Percentiles rank a stretch among this genome's conserved stretches.
Evolutionary conservation across 2,113 vertebrate genomes (phyloP).

Genomic region (Pangasianodon hypophthalmus): DNA sequence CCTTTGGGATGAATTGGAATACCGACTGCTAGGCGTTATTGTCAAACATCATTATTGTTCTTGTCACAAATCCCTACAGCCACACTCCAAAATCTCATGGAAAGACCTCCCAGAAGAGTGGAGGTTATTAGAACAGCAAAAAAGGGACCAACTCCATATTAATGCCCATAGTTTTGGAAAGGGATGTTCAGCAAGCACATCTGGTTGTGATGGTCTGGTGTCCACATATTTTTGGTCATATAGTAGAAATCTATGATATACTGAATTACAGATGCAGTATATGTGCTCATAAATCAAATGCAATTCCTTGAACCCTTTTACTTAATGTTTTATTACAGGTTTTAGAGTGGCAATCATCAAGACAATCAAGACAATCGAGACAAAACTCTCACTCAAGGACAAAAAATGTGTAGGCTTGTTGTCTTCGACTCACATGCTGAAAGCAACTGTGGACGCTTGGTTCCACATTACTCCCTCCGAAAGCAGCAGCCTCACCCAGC

Average conservation of each 20-base stretch:
- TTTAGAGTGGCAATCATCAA: neutral
- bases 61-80: neutral
- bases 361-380: conserved; percentile 33
- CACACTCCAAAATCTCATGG: neutral
- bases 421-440: conserved; percentile 74
- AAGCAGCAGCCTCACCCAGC: conserved; percentile 92
- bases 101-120: neutral
- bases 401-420: neutral
- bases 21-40: neutral
- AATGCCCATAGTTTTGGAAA: neutral
- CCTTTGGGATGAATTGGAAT: neutral
- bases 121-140: neutral
- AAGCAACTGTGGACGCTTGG: conserved; percentile 97
- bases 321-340: neutral
- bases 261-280: neutral
- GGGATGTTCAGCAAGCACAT: neutral
- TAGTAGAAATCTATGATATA: neutral
- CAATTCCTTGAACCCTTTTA: neutral
- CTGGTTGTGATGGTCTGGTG: neutral
- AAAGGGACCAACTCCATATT: neutral
- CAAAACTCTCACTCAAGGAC: neutral
- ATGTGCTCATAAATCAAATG: neutral
- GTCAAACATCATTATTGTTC: neutral
- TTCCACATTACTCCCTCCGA: conserved; percentile 94
- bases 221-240: neutral